Percentiles rank a stretch among this genome's conserved stretches.
These are phyloP conservation scores for Aldabrachelys gigantea DNA, from an alignment of 2,113 vertebrate genomes.

Conservation along the genomic window DNA sequence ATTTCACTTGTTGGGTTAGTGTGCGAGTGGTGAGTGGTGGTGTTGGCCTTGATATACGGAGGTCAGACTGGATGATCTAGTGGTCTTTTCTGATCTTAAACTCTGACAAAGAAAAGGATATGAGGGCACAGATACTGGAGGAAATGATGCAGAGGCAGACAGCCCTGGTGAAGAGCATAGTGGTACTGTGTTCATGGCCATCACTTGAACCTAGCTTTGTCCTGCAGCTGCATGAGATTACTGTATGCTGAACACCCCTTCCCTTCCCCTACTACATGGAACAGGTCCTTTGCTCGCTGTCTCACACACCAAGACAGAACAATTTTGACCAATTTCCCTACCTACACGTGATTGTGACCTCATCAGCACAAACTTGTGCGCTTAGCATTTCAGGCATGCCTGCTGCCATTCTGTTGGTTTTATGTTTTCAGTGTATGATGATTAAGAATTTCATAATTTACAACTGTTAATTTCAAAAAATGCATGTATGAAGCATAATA, in stretches of 20 bases:
- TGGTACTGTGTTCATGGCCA: background rate
- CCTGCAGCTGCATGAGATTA: background rate
- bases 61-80: no score
- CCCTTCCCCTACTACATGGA: background rate
- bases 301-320: no score
- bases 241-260: background rate
- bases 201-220: background rate
- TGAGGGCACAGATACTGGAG: background rate
- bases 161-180: background rate
- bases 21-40: no score
- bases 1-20: no score
- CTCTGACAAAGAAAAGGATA: background rate
- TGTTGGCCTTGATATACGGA: no score
- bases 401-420: accelerated
- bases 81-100: no score
- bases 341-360: background rate
- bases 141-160: background rate
- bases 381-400: accelerated
- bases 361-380: background rate
- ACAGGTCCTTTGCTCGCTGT: accelerated
- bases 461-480: background rate
- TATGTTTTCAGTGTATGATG: no score
- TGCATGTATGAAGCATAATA: background rate
- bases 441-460: accelerated
- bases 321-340: background rate